These are phyloP conservation scores for Tetramorium bicarinatum DNA, from an alignment of 2,888 invertebrate species.

Conservation along the genomic window DNA sequence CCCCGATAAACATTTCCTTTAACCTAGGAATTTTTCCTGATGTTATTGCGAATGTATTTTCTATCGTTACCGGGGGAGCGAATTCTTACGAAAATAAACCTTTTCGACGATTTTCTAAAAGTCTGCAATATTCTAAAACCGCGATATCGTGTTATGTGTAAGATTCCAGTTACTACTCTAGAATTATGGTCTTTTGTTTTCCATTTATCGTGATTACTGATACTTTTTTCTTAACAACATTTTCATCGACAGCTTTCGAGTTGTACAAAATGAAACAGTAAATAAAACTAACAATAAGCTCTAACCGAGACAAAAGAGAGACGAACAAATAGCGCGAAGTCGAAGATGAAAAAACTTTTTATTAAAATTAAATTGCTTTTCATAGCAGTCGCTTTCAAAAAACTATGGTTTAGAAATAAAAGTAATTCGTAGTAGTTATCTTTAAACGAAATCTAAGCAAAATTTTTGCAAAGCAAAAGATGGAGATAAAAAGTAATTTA, in stretches of 20 bases:
- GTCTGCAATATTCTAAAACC: background rate
- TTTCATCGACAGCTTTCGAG: background rate
- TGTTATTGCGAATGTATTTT: conserved; percentile 48
- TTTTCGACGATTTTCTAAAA: conserved; percentile 9
- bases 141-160: background rate
- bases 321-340: background rate
- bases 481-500: conserved; percentile 50
- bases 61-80: conserved; percentile 42
- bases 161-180: background rate
- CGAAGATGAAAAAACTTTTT: background rate
- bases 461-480: background rate
- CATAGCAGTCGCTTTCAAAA: background rate
- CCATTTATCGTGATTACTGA: background rate
- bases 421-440: background rate
- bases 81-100: conserved; percentile 25
- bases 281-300: too few relatives aligned
- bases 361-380: conserved; percentile 9
- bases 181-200: background rate
- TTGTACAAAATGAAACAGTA: background rate
- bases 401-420: background rate
- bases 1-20: conserved; percentile 52
- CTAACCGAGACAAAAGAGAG: background rate
- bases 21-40: conserved; percentile 38
- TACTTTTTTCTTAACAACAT: background rate
- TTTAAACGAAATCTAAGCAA: background rate